Evolutionary conservation across 2,797 vertebrate species (phyloP).

Genomic region (Enteromius fasciolatus): DNA sequence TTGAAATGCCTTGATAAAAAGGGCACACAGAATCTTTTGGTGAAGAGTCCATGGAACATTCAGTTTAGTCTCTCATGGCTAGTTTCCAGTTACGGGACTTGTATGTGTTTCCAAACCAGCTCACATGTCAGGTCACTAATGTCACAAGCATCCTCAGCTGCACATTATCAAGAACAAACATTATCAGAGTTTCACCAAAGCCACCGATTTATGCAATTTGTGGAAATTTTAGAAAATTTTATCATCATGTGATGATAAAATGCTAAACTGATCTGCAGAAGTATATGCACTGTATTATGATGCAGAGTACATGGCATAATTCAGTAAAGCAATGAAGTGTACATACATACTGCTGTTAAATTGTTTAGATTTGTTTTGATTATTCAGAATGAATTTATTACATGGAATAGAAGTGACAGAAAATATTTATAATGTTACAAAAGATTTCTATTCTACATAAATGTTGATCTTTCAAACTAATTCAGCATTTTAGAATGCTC

Average conservation of each 20-base stretch:
- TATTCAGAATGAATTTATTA: neutral
- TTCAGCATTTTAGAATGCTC: neutral
- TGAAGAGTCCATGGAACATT: conserved; percentile 30
- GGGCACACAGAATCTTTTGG: neutral
- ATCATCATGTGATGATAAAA: neutral
- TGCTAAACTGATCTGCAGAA: neutral
- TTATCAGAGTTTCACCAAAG: neutral
- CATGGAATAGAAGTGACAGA: neutral
- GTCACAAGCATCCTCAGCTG: conserved; percentile 12
- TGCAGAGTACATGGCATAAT: neutral
- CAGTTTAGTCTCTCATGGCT: conserved; percentile 22
- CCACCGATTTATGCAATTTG: neutral
- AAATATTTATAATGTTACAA: neutral
- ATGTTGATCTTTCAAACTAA: neutral
- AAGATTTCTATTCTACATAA: neutral
- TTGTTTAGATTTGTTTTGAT: neutral
- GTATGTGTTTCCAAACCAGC: conserved; percentile 26
- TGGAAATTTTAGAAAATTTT: neutral
- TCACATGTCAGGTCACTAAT: conserved; percentile 38
- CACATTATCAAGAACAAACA: conserved; percentile 8
- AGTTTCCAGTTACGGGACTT: conserved; percentile 18
- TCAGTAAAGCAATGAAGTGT: neutral
- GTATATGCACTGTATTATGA: neutral
- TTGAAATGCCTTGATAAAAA: neutral
- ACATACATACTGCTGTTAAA: neutral